Percentiles rank a stretch among this genome's conserved stretches.
phyloP scores from a whole-genome alignment of 1,140 invertebrate genomes.

The Brachionus calyciflorus region DNA sequence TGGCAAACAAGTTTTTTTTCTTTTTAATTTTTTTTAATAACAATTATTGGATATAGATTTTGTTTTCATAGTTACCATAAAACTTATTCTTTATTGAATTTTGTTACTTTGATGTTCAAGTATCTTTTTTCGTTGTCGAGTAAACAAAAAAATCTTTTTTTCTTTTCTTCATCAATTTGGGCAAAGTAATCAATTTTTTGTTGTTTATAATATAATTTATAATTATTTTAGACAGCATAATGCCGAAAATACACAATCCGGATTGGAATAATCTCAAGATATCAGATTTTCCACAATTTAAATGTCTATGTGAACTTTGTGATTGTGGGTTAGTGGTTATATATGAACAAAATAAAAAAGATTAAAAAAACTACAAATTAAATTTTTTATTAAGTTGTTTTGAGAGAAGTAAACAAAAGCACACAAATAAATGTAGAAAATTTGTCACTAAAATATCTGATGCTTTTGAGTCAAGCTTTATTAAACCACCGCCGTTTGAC shows the following conservation, averaged over 20 bases:
- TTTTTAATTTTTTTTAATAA: too few species aligned
- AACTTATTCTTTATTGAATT: too few species aligned
- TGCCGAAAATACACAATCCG: conserved; percentile 44
- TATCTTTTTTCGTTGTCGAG: too few species aligned
- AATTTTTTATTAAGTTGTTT: background rate
- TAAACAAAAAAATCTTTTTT: background rate
- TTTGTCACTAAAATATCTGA: conserved; percentile 35
- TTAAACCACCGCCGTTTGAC: conserved; percentile 10
- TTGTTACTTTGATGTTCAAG: too few species aligned
- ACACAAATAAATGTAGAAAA: conserved; percentile 39
- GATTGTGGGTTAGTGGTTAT: conserved; percentile 30
- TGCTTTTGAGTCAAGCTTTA: conserved; percentile 22
- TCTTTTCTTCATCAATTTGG: background rate
- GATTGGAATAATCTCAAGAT: conserved; percentile 24
- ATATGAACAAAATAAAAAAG: background rate
- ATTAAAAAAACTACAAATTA: background rate
- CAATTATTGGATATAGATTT: too few species aligned
- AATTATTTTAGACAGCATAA: background rate
- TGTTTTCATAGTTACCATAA: too few species aligned
- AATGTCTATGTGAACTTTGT: conserved; percentile 39
- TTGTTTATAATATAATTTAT: background rate
- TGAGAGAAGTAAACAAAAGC: conserved; percentile 41
- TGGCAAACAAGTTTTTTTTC: too few species aligned
- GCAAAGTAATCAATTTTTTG: too few species aligned
- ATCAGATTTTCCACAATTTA: conserved; percentile 42